phyloP scores from a whole-genome alignment of 2,888 invertebrate genomes.

The Calameuta filiformis region DNA sequence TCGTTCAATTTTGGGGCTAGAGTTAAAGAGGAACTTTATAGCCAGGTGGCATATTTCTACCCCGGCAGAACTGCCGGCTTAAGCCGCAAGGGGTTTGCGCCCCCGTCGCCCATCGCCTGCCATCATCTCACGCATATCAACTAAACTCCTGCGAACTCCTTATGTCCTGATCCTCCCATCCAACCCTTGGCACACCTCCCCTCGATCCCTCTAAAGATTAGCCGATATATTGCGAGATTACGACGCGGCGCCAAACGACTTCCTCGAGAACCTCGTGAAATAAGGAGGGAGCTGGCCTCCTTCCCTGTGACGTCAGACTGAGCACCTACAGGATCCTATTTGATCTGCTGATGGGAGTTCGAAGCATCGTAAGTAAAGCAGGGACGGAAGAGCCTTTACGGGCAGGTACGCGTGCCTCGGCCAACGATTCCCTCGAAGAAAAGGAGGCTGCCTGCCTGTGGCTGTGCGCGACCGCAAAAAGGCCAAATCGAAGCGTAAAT shows the following conservation, averaged over 20 bases:
- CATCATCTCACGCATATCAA: constrained; percentile 56
- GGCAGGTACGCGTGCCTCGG: too few relatives aligned
- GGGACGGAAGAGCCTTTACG: neutral
- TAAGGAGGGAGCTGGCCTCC: too few relatives aligned
- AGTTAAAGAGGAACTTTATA: constrained; percentile 53
- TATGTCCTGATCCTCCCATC: constrained; percentile 18
- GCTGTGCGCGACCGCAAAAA: constrained; percentile 53
- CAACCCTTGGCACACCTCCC: neutral
- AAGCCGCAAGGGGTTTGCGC: constrained; percentile 41
- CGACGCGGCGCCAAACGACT: constrained; percentile 40
- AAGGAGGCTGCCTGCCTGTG: neutral
- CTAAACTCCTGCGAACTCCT: constrained; percentile 39
- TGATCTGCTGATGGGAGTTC: constrained; percentile 14
- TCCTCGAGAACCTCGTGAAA: too few relatives aligned
- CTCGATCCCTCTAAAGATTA: constrained; percentile 31
- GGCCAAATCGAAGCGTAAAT: constrained; percentile 61
- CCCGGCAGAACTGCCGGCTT: constrained; percentile 54
- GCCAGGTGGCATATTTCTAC: constrained; percentile 54
- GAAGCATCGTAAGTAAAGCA: constrained; percentile 10
- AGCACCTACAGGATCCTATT: too few relatives aligned
- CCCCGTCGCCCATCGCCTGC: constrained; percentile 39
- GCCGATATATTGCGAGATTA: constrained; percentile 55
- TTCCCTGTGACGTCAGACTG: too few relatives aligned
- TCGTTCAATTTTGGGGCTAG: constrained; percentile 55
- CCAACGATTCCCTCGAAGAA: neutral